Conservation (phyloP, 2,113 vertebrate genomes). For the Patagioenas fasciata region DNA sequence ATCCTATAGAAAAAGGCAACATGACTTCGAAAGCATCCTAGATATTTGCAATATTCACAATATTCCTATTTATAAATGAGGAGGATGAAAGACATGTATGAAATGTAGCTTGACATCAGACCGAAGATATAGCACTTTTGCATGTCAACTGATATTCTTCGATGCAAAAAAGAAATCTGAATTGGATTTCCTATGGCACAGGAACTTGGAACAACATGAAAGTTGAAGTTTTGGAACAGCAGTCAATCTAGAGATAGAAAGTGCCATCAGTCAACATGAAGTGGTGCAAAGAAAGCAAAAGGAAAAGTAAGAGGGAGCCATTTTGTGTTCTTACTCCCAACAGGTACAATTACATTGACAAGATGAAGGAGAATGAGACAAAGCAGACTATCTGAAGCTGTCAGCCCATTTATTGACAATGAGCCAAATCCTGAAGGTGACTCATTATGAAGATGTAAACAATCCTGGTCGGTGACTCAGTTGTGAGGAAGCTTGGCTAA, state of each 20-base stretch:
- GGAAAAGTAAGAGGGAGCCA: constrained; percentile 11
- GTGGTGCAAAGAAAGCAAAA: constrained; percentile 25
- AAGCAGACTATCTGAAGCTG: neutral
- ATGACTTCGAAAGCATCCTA: constrained; percentile 4
- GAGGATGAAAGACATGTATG: constrained; percentile 14
- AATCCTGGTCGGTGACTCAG: constrained; percentile 45
- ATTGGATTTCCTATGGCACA: constrained; percentile 29
- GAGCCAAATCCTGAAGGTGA: constrained; percentile 56
- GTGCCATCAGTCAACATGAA: neutral
- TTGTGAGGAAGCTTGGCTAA: constrained; percentile 66
- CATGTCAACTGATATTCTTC: constrained; percentile 2
- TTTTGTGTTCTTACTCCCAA: constrained; percentile 18
- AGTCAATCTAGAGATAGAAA: constrained; percentile 19
- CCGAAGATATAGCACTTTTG: neutral
- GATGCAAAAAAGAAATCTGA: neutral
- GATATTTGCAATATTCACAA: constrained; percentile 8
- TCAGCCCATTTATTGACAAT: constrained; percentile 9
- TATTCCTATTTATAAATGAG: constrained; percentile 33
- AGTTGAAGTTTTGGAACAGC: constrained; percentile 4
- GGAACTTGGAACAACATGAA: constrained; percentile 46
- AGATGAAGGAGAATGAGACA: constrained; percentile 47
- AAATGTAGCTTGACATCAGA: neutral
- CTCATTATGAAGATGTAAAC: constrained; percentile 64
- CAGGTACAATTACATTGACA: constrained; percentile 31
- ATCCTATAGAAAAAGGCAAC: neutral